These are phyloP conservation scores for Cherax destructor DNA, from an alignment of 1,140 invertebrate genomes.

Conservation along the genomic window DNA sequence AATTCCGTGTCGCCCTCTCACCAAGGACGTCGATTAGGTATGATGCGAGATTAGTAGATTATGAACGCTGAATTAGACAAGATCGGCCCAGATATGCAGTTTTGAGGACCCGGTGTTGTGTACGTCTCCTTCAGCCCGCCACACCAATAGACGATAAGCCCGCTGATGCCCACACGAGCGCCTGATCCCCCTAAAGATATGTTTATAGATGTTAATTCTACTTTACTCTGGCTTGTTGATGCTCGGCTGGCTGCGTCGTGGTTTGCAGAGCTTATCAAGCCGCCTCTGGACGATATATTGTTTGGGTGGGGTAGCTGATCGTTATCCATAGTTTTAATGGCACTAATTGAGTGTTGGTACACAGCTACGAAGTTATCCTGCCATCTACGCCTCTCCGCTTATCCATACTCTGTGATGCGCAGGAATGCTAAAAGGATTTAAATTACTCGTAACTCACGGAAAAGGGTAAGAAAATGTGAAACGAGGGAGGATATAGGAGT, in stretches of 20 bases:
- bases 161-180: slow-evolving; percentile 24
- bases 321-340: slow-evolving; percentile 14
- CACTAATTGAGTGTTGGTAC: background rate
- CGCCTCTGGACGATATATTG: background rate
- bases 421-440: background rate
- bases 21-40: slow-evolving; percentile 10
- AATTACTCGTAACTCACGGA: background rate
- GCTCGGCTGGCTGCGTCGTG: background rate
- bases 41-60: slow-evolving; percentile 19
- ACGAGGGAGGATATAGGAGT: background rate
- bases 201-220: slow-evolving; percentile 46
- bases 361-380: background rate
- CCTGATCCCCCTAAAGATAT: slow-evolving; percentile 28
- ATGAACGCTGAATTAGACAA: slow-evolving; percentile 8
- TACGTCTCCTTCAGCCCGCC: slow-evolving; percentile 17
- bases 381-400: background rate
- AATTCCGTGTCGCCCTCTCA: background rate
- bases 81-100: slow-evolving; percentile 16
- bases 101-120: background rate
- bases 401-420: background rate
- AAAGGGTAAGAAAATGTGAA: background rate
- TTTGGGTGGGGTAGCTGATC: background rate
- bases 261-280: background rate
- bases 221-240: background rate
- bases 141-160: slow-evolving; percentile 40